Percentiles rank a stretch among this genome's conserved stretches.
These are phyloP conservation scores for Lochmaea capreae DNA, from an alignment of 2,888 invertebrate genomes.

Conservation along the genomic window DNA sequence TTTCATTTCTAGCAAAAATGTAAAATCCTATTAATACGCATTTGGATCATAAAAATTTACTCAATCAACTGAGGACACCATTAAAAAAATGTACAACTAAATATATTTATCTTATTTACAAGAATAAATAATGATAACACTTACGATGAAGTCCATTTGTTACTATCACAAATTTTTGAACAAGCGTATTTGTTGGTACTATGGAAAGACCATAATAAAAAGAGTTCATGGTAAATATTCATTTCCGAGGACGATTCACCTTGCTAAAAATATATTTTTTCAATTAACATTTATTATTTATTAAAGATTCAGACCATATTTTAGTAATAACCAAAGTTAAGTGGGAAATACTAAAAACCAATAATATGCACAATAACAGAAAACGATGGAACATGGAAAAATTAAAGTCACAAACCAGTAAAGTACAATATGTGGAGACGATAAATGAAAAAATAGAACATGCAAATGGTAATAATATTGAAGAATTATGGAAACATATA, in stretches of 20 bases:
- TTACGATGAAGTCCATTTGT: conserved; percentile 54
- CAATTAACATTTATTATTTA: not conserved
- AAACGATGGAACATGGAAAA: no score
- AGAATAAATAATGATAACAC: conserved; percentile 32
- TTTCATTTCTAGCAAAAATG: conserved; percentile 65
- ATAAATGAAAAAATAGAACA: no score
- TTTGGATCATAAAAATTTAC: no score
- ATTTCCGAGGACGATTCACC: conserved; percentile 56
- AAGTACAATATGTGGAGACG: no score
- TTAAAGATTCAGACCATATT: no score
- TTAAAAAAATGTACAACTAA: not conserved
- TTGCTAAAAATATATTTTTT: conserved; percentile 53
- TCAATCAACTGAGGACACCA: not conserved
- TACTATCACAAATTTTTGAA: conserved; percentile 52
- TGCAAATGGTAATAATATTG: no score
- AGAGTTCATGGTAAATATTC: conserved; percentile 62
- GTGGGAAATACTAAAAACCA: no score
- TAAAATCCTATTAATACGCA: not conserved
- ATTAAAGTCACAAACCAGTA: no score
- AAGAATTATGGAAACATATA: no score
- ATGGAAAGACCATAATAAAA: conserved; percentile 59
- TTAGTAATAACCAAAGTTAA: no score
- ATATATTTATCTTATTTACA: not conserved
- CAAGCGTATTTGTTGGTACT: conserved; percentile 50
- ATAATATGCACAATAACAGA: no score